Base-by-base conservation (phyloP, 1,140 invertebrate species). In the Drosophila santomea region DNA sequence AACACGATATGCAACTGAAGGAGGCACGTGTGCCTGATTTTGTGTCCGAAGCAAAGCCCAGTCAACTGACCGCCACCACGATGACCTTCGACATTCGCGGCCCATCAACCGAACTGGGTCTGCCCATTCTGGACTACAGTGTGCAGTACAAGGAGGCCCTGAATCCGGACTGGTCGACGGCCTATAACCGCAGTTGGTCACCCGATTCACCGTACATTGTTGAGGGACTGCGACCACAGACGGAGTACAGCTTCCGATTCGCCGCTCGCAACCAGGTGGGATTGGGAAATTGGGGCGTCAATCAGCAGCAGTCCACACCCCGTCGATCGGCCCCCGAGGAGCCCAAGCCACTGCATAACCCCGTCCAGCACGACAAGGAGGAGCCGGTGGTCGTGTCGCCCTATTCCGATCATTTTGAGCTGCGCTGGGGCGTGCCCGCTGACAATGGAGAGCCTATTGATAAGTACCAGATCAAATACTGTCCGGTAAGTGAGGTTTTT, bases 381-480 rank as follows among this genome's bases (percentile, higher is more conserved):
- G 91, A 92, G 44, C 91, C 91, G 4, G 88, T 92, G 6, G 80
- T 92, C 1, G 80, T 90, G 0, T 92, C 92, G 10, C 74, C 94
- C 35, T 97, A 95, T 92, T 95, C 94, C 28, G 95, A 97, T 93
- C 95, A 95, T 80, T 97, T 95, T 91, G 95, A 97, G 88, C 83
- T 98, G 2, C 94, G 95, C 80, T 98, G 97, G 97, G 95, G 94
- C 59, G 95, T 96, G 38, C 97, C 97, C 0, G 94, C 95, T 12
- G 96, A 98, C 88, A 98, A 98, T 93, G 97, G 97, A 3, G 96
- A 97, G 93, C 95, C 95, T 3, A 98, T 98, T 80, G 95, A 97
- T 78, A 93, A 93, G 84, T 98, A 98, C 93, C 93, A 95, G 91
- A 94, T 98, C 51, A 95, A 94, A 80, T 97, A 95, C 90, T 97